Evolutionary conservation across 2,888 invertebrate genomes (phyloP).

Genomic region (Pharmacophagus antenor): DNA sequence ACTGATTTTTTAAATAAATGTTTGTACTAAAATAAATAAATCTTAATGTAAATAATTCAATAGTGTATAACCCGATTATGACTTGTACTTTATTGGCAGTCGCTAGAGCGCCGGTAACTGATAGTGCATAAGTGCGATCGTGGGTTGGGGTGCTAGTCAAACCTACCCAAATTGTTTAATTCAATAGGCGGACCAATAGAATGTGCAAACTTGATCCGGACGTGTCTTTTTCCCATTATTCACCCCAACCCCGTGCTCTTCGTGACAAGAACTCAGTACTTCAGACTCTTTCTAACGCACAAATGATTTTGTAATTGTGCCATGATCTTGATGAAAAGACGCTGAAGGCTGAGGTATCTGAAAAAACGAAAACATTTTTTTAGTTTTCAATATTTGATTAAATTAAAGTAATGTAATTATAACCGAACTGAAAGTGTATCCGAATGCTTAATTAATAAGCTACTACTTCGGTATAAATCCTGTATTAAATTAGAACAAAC

Average conservation of each 20-base stretch:
- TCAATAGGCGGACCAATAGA: slow-evolving; percentile 75
- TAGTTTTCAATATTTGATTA: not conserved
- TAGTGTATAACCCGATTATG: slow-evolving; percentile 66
- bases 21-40: slow-evolving; percentile 77
- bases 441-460: slow-evolving; percentile 67
- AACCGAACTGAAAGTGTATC: slow-evolving; percentile 27
- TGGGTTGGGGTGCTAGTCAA: slow-evolving; percentile 63
- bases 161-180: slow-evolving; percentile 56
- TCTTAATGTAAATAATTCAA: slow-evolving; percentile 70
- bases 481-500: slow-evolving; percentile 73
- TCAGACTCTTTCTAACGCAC: slow-evolving; percentile 43
- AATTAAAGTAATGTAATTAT: not conserved
- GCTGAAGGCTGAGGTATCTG: slow-evolving; percentile 48
- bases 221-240: slow-evolving; percentile 80
- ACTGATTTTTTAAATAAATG: slow-evolving; percentile 47
- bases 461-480: slow-evolving; percentile 60
- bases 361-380: slow-evolving; percentile 46
- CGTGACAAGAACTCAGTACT: slow-evolving; percentile 55
- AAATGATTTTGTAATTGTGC: slow-evolving; percentile 36
- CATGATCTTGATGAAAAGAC: slow-evolving; percentile 47
- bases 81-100: slow-evolving; percentile 80
- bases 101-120: slow-evolving; percentile 79
- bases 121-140: slow-evolving; percentile 47
- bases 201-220: slow-evolving; percentile 76
- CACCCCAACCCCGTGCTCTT: slow-evolving; percentile 60